Conservation (phyloP, 2,888 invertebrate species). For the Pemphredon lugubris region DNA sequence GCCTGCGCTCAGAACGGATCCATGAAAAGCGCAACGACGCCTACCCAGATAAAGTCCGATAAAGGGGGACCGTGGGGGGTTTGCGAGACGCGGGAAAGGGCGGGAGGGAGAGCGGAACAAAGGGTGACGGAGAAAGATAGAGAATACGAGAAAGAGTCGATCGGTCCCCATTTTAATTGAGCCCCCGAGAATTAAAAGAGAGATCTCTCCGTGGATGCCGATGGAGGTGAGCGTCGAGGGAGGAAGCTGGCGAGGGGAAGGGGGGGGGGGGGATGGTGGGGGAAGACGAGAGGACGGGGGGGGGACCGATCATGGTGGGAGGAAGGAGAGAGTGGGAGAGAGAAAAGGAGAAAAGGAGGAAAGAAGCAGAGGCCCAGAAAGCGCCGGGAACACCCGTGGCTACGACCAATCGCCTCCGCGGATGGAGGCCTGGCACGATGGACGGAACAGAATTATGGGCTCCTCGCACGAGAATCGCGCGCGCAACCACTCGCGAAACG, state of each 20-base stretch:
- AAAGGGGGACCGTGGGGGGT: too few relatives aligned
- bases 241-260: constrained; percentile 19
- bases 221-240: constrained; percentile 33
- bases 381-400: constrained; percentile 70
- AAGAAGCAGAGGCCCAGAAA: constrained; percentile 49
- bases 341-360: constrained; percentile 5
- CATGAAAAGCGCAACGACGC: constrained; percentile 71
- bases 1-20: constrained; percentile 54
- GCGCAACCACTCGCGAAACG: constrained; percentile 53
- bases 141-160: too few relatives aligned
- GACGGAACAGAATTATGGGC: constrained; percentile 72
- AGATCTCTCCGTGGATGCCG: constrained; percentile 62
- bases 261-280: constrained; percentile 16
- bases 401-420: constrained; percentile 70
- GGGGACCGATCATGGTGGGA: too few relatives aligned
- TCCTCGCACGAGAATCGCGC: constrained; percentile 69
- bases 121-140: too few relatives aligned
- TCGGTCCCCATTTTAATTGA: constrained; percentile 65
- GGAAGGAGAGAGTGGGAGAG: constrained; percentile 26
- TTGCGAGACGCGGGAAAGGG: too few relatives aligned
- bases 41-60: constrained; percentile 74
- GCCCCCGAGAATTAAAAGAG: constrained; percentile 72
- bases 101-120: constrained; percentile 19
- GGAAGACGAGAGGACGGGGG: constrained; percentile 25
- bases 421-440: constrained; percentile 63